Base-by-base conservation (phyloP, 2,797 vertebrate species). In the Dendrocincla tyrannina region DNA sequence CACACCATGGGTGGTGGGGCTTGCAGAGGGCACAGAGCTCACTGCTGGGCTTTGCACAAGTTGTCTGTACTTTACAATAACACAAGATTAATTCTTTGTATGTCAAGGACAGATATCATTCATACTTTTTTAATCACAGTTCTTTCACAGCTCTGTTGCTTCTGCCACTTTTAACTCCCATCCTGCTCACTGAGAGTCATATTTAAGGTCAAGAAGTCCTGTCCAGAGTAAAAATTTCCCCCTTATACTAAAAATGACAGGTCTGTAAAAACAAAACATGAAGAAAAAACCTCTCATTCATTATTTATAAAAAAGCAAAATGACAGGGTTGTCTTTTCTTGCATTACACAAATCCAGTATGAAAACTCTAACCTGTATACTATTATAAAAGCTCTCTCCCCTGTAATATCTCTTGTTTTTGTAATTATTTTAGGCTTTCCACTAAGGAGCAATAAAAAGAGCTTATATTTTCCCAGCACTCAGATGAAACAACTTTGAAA, bases 171-270 rank as follows among this genome's bases (percentile, higher is more conserved):
- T 97, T 92, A 97, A 93, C 97, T 96, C 93, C 85, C 92, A 85
- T 80, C 90, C 88, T 94, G 72, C 90, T 96, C 94, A 91, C 93
- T 89, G 89, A 85, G 94, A 98, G 94, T 96, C 93, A 74, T 92
- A 88, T 94, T 93, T 95, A 97, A 97, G 97, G 96, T 97, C 97
- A 97, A 91, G 64, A 82, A 96, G 95, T 95, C 85, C 95, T 95
- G 92, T 90, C 95, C 96, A 35, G 37, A 95, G 96, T 97, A 94
- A 97, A 97, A 97, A 97, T 95, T 91, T 97, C 91, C 93, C 97
- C 74, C 88, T 96, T 64, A 60, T 17, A 14, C 89, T 96, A 74
- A 93, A 97, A 97, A 95, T 87, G 92, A 96, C 96, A 97, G 92
- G 87, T 72, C 85, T 77, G 86, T 91, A 97, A 95, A 94, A 94